Percentiles rank a stretch among this genome's conserved stretches.
These are phyloP conservation scores for Cryptoprocta ferox DNA, from an alignment of 2,797 vertebrate genomes.

Conservation along the genomic window DNA sequence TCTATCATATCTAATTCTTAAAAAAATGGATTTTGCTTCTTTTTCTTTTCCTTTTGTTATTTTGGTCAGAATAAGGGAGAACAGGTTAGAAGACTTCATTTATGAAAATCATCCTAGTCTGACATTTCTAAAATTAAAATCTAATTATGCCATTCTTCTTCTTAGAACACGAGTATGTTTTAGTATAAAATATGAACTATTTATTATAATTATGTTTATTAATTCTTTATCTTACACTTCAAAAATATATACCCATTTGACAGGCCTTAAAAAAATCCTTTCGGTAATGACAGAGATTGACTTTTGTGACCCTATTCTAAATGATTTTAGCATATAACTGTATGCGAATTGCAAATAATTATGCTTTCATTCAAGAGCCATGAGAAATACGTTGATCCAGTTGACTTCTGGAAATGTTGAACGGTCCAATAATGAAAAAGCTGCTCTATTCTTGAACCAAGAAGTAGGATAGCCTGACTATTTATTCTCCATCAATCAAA, in stretches of 20 bases:
- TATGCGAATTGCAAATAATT: background rate
- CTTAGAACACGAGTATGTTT: background rate
- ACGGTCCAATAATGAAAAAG: background rate
- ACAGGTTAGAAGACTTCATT: background rate
- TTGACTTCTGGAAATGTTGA: background rate
- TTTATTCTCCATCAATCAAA: background rate
- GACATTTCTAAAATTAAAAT: background rate
- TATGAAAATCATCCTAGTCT: background rate
- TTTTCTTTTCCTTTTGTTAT: background rate
- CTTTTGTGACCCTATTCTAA: background rate
- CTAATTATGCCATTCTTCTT: background rate
- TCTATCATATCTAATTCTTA: background rate
- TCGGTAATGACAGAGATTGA: background rate
- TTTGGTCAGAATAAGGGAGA: background rate
- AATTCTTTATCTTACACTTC: background rate
- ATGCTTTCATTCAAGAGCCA: background rate
- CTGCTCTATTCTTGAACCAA: background rate
- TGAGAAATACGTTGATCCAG: background rate
- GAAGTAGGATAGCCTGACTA: background rate
- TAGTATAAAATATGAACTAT: background rate
- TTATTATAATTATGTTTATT: background rate
- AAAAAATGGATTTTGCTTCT: background rate
- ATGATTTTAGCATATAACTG: background rate
- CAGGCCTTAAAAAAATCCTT: background rate
- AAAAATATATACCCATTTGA: background rate